Evolutionary conservation across 2,113 vertebrate genomes (phyloP).

Genomic region (Pachyramphus minor): DNA sequence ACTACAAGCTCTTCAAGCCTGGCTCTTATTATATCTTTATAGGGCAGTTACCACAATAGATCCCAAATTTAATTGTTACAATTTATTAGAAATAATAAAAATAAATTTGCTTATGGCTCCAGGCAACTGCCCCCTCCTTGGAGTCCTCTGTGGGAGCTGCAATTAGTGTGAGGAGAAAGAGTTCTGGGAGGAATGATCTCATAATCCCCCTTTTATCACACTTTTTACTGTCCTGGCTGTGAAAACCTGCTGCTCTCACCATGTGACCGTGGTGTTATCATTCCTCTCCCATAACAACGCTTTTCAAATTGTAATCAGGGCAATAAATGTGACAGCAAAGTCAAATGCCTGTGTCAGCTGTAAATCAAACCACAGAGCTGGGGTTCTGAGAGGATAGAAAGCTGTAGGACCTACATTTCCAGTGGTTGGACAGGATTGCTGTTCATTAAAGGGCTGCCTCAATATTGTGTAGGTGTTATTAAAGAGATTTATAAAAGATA

Average conservation of each 20-base stretch:
- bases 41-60: neutral
- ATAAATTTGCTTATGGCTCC: neutral
- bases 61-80: neutral
- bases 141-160: neutral
- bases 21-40: neutral
- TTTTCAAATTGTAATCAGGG: constrained; percentile 60
- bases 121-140: neutral
- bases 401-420: constrained; percentile 23
- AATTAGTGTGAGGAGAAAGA: neutral
- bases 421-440: neutral
- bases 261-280: neutral
- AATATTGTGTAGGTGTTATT: constrained; percentile 23
- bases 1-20: neutral
- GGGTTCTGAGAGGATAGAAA: constrained; percentile 45
- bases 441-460: constrained; percentile 44
- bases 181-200: neutral
- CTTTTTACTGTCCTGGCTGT: neutral
- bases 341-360: constrained; percentile 28
- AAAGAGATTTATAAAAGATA: constrained; percentile 58
- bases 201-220: neutral
- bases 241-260: neutral
- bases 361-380: constrained; percentile 48
- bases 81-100: neutral
- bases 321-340: constrained; percentile 45
- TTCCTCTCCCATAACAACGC: neutral